A percentile compares a stretch with the other conserved stretches of the same genome.
These are phyloP conservation scores for Furcifer pardalis DNA, from an alignment of 2,797 vertebrate genomes.

Conservation along the genomic window DNA sequence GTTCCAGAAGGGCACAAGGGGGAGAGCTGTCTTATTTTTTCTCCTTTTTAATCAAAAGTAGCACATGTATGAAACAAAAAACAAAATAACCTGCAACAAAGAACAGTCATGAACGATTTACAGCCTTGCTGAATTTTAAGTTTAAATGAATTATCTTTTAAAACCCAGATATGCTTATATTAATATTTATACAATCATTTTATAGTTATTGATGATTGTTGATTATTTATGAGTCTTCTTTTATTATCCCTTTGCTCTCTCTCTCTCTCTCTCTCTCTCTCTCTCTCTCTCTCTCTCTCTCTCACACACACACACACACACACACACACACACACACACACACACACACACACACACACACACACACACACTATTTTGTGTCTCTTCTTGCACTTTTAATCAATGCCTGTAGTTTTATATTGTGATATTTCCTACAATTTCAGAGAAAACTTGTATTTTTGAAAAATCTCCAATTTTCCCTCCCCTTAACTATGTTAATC, in stretches of 20 bases:
- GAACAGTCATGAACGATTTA: conserved; percentile 69
- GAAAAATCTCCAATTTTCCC: background rate
- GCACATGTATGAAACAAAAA: conserved; percentile 31
- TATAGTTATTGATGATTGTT: conserved; percentile 55
- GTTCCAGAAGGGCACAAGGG: conserved; percentile 5
- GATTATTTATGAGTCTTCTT: conserved; percentile 1
- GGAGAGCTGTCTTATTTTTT: conserved; percentile 1
- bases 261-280: no score
- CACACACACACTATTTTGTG: background rate
- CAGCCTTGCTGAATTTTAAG: conserved; percentile 71
- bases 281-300: no score
- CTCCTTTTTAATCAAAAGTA: background rate
- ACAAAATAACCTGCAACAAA: conserved; percentile 59
- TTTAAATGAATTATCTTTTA: conserved; percentile 74
- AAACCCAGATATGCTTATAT: conserved; percentile 73
- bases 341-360: no score
- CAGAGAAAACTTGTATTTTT: conserved; percentile 2
- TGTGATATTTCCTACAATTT: conserved; percentile 2
- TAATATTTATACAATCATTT: conserved; percentile 73
- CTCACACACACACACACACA: no score
- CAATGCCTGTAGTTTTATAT: background rate
- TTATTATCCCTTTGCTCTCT: background rate
- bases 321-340: no score
- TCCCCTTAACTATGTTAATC: background rate
- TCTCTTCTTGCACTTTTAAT: background rate